Percentiles rank a stretch among this genome's conserved stretches.
These are phyloP conservation scores for Nephrotoma appendiculata DNA, from an alignment of 2,888 invertebrate genomes.

Conservation along the genomic window DNA sequence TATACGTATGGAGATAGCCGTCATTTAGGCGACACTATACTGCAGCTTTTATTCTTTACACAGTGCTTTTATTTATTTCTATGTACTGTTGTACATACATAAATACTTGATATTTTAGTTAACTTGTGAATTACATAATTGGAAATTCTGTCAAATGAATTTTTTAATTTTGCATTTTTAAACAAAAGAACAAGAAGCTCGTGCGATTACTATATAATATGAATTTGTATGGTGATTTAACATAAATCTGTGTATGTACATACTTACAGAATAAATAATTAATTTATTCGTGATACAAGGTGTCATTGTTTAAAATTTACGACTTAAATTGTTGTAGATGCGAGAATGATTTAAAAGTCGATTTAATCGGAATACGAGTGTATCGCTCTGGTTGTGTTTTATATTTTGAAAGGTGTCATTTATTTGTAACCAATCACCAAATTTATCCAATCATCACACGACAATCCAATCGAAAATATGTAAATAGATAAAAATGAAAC, in stretches of 20 bases:
- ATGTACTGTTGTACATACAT: not conserved
- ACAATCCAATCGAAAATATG: not conserved
- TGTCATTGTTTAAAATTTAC: not conserved
- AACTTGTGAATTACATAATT: not conserved
- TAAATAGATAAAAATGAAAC: not conserved
- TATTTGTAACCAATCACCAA: too few relatives aligned
- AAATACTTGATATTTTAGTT: not conserved
- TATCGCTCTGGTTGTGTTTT: not conserved
- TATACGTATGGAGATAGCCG: not conserved
- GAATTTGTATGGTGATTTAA: not conserved
- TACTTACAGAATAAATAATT: not conserved
- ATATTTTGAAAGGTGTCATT: not conserved
- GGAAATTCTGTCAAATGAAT: not conserved
- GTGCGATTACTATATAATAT: not conserved
- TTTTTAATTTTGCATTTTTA: not conserved
- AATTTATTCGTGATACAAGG: not conserved
- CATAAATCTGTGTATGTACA: not conserved
- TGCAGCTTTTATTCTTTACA: not conserved
- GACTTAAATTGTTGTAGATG: not conserved
- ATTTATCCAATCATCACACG: not conserved
- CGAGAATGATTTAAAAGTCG: not conserved
- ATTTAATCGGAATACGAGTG: not conserved
- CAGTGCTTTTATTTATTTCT: not conserved
- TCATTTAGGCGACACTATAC: not conserved
- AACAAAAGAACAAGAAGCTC: not conserved